Conservation (phyloP, 2,113 vertebrate species). For the Madoqua kirkii region DNA sequence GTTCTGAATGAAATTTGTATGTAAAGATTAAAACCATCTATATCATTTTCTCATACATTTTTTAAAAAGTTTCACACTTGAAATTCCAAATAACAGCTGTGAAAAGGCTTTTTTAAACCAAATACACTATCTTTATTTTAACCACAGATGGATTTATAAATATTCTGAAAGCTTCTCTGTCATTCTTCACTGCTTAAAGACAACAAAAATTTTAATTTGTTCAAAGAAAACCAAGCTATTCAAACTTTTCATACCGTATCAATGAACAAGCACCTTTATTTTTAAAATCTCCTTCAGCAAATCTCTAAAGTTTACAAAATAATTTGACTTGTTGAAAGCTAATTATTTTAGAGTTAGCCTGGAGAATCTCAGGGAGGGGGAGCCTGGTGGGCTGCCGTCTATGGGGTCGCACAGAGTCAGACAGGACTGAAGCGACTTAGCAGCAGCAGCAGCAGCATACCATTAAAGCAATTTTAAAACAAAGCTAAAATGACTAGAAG, state of each 20-base stretch:
- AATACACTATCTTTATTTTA: constrained; percentile 18
- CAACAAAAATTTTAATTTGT: neutral
- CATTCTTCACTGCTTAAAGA: constrained; percentile 18
- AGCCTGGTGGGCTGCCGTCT: too few species aligned
- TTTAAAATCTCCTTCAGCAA: neutral
- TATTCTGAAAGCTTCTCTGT: neutral
- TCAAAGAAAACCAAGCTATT: neutral
- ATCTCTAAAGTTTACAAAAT: constrained; percentile 22
- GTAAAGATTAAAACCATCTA: neutral
- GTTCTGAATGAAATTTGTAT: neutral
- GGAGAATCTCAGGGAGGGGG: too few species aligned
- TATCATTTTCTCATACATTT: neutral
- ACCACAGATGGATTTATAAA: neutral
- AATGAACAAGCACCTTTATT: neutral
- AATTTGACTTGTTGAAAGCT: neutral
- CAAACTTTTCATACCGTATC: neutral
- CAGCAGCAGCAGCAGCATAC: neutral
- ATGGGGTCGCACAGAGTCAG: too few species aligned
- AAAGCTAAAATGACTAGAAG: constrained; percentile 1
- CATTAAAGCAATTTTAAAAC: constrained; percentile 15
- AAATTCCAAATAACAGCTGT: constrained; percentile 1
- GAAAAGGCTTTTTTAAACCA: neutral
- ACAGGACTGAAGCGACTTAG: too few species aligned
- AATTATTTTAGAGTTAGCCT: neutral
- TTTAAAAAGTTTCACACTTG: neutral